Evolutionary conservation across 2,797 vertebrate species (phyloP).

Genomic region (Perodicticus potto): DNA sequence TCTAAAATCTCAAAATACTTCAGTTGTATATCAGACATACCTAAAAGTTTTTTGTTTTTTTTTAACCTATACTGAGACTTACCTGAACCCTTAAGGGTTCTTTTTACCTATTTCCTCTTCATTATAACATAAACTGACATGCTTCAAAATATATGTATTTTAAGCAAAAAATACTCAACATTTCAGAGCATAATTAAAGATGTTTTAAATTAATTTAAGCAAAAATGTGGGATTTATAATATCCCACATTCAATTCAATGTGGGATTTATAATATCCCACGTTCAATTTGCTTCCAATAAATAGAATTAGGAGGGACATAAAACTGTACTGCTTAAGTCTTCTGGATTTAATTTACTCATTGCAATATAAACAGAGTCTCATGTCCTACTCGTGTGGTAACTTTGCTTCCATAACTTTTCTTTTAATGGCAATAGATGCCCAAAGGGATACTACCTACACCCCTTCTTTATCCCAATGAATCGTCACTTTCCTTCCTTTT

Average conservation of each 20-base stretch:
- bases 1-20: constrained; percentile 49
- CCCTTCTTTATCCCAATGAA: background rate
- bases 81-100: constrained; percentile 10
- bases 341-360: constrained; percentile 55
- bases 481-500: constrained; percentile 49
- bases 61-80: background rate
- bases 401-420: background rate
- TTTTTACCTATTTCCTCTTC: constrained; percentile 53
- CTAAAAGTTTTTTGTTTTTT: background rate
- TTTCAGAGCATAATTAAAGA: constrained; percentile 62
- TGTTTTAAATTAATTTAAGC: constrained; percentile 39
- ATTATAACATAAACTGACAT: background rate
- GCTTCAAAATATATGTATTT: constrained; percentile 67
- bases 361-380: constrained; percentile 68
- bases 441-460: background rate
- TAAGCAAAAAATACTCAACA: constrained; percentile 66
- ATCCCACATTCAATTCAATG: no score
- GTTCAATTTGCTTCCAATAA: constrained; percentile 59
- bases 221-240: constrained; percentile 20
- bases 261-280: no score
- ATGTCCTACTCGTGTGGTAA: background rate
- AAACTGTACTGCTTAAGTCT: constrained; percentile 41
- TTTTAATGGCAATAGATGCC: background rate
- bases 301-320: constrained; percentile 11
- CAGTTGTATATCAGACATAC: constrained; percentile 19